These are phyloP conservation scores for Blennius ocellaris DNA, from an alignment of 2,113 vertebrate species.

Conservation along the genomic window DNA sequence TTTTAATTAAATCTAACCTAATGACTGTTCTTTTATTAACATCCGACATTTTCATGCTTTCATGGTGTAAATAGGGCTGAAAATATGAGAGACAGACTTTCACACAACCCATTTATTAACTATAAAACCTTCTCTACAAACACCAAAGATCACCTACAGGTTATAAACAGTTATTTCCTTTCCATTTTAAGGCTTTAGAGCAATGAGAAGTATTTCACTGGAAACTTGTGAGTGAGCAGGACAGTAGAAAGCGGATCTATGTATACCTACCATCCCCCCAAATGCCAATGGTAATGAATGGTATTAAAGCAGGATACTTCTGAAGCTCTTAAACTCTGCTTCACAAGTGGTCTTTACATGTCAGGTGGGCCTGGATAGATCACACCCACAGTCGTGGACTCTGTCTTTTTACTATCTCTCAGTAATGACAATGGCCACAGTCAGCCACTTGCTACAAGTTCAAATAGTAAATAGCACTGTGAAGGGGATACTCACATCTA, in stretches of 20 bases:
- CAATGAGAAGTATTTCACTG: slow-evolving; percentile 39
- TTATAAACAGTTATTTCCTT: slow-evolving; percentile 11
- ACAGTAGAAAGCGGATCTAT: slow-evolving; percentile 72
- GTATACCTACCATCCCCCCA: slow-evolving; percentile 75
- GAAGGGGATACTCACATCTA: slow-evolving; percentile 49
- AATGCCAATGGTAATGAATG: slow-evolving; percentile 82
- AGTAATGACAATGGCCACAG: slow-evolving; percentile 24
- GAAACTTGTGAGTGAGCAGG: slow-evolving; percentile 64
- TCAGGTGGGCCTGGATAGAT: slow-evolving; percentile 41
- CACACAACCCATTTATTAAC: slow-evolving; percentile 40
- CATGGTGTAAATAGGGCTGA: slow-evolving; percentile 55
- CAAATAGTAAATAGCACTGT: slow-evolving; percentile 56
- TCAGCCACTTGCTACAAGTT: slow-evolving; percentile 51
- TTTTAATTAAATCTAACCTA: slow-evolving; percentile 82
- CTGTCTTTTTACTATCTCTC: slow-evolving; percentile 32
- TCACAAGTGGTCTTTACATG: slow-evolving; percentile 69
- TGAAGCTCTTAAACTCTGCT: slow-evolving; percentile 77
- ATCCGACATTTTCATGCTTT: slow-evolving; percentile 63
- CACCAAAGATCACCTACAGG: slow-evolving; percentile 16
- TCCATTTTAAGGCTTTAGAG: slow-evolving; percentile 21
- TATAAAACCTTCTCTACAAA: slow-evolving; percentile 30
- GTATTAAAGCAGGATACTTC: slow-evolving; percentile 75
- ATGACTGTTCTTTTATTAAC: slow-evolving; percentile 80
- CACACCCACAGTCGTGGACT: slow-evolving; percentile 42
- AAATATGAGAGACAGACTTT: slow-evolving; percentile 47